Evolutionary conservation across 2,113 vertebrate genomes (phyloP), one percentile per base, ranked within the genome.

Genomic region (Brachirus orientalis): DNA sequence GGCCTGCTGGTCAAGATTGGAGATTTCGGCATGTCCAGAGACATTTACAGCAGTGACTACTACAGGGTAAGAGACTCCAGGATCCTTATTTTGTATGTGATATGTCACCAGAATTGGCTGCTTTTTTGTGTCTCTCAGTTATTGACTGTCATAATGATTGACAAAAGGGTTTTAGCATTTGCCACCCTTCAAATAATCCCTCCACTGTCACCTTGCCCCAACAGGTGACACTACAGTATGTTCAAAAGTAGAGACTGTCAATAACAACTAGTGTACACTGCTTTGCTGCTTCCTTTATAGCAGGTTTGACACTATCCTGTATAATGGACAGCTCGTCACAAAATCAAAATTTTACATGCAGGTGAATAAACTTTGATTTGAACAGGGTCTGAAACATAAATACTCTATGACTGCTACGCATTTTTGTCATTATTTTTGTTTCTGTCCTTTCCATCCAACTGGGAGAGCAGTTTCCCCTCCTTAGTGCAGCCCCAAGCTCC

Each of bases 21-120:
- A 71, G 98, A 99, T 90, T 99, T 99, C 22, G 97, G 98, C 90
- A 99, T 99, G 98, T 99, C 98, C 56, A 94, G 98, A 86, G 98
- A 99, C 54, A 96, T 99, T 89, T 99, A 99, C 92, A 99, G 96
- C 94, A 98, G 96, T 1, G 97, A 99, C 91, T 99, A 99, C 94
- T 99, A 99, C 92, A 94, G 98, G 95, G 98, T 99, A 94, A 94
- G 96, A 94, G 96, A 38, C 37, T 16, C 36, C 12, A 7, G 8
- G 1, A n/a, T 46, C 10, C 11, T 41, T 55, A 8, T 62, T 51
- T 12, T 33, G 28, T 19, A 46, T 50, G 50, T 43, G 5, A 8
- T 22, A 45, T 63, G 12, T 28, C 22, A 28, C 22, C 22, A 28
- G 22, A 28, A 28, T 28, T 28, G 28, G 8, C 0, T 47, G 9